phyloP scores from a whole-genome alignment of 2,797 vertebrate species.

The Lagodon rhomboides region DNA sequence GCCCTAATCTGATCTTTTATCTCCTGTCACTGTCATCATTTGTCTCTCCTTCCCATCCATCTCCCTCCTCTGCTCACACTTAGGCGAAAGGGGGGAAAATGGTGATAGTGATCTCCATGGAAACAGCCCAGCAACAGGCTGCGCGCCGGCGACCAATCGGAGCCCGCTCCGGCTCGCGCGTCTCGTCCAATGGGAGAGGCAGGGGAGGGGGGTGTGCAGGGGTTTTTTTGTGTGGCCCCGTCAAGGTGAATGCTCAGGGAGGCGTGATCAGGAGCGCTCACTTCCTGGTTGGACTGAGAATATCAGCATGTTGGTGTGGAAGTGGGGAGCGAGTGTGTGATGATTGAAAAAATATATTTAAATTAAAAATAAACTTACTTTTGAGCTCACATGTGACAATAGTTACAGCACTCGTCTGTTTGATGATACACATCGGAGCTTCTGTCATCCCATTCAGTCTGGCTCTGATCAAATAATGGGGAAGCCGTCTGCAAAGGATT shows the following conservation, averaged over 20 bases:
- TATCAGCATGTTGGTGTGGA: not conserved
- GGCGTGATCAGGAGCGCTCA: slow-evolving; percentile 46
- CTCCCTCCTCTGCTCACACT: not conserved
- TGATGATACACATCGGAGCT: slow-evolving; percentile 25
- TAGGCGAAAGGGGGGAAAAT: slow-evolving; percentile 1
- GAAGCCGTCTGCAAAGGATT: slow-evolving; percentile 14
- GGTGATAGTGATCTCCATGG: slow-evolving; percentile 82
- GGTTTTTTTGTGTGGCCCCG: slow-evolving; percentile 35
- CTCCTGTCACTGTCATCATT: slow-evolving; percentile 37
- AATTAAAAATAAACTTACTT: not conserved
- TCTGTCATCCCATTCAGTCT: slow-evolving; percentile 1
- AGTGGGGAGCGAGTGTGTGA: too few species aligned
- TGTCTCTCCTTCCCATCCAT: slow-evolving; percentile 27
- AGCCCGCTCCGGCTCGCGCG: slow-evolving; percentile 9
- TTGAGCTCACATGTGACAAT: not conserved
- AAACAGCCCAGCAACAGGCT: slow-evolving; percentile 87
- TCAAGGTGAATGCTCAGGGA: slow-evolving; percentile 74
- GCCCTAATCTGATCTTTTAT: slow-evolving; percentile 18
- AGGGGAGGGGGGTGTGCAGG: slow-evolving; percentile 8
- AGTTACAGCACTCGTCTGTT: slow-evolving; percentile 3
- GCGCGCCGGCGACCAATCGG: slow-evolving; percentile 71
- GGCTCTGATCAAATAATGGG: not conserved
- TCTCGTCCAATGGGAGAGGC: slow-evolving; percentile 72
- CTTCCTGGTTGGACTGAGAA: slow-evolving; percentile 68
- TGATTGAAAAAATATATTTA: not conserved